A percentile compares a stretch with the other conserved stretches of the same genome.
Conservation (phyloP, 2,797 vertebrate species). For the Halcyon chelicuti region DNA sequence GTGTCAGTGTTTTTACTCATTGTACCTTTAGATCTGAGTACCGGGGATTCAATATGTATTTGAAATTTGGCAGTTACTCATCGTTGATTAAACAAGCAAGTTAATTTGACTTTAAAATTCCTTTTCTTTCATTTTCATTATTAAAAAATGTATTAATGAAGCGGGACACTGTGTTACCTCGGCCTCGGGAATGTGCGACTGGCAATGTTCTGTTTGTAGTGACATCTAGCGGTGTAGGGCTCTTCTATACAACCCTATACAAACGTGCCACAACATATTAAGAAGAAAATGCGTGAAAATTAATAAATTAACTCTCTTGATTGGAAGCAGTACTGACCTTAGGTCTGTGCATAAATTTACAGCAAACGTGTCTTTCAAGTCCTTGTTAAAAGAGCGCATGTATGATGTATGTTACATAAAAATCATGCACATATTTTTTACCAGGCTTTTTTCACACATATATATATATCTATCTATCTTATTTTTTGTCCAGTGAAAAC, state of each 20-base stretch:
- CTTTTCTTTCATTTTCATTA: not conserved
- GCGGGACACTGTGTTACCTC: not conserved
- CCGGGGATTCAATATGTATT: not conserved
- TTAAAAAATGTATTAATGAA: accelerated
- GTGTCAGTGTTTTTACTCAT: not conserved
- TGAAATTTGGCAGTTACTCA: slow-evolving; percentile 23
- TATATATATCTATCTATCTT: too few relatives aligned
- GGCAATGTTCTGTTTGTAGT: slow-evolving; percentile 74
- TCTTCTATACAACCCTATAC: not conserved
- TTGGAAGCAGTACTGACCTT: not conserved
- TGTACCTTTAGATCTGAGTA: slow-evolving; percentile 12
- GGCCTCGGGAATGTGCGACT: not conserved
- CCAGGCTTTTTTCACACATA: not conserved
- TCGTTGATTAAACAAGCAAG: slow-evolving; percentile 18
- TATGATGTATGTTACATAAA: not conserved
- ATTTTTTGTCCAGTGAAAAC: too few relatives aligned
- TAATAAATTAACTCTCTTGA: not conserved
- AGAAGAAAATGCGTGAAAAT: not conserved
- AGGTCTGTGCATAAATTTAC: not conserved
- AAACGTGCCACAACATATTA: not conserved
- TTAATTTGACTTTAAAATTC: not conserved
- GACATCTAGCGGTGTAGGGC: slow-evolving; percentile 79
- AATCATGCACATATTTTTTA: not conserved
- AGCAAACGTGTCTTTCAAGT: not conserved
- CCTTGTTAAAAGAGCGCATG: not conserved